These are phyloP conservation scores for Thera britannica DNA, from an alignment of 2,888 invertebrate genomes.

Conservation along the genomic window DNA sequence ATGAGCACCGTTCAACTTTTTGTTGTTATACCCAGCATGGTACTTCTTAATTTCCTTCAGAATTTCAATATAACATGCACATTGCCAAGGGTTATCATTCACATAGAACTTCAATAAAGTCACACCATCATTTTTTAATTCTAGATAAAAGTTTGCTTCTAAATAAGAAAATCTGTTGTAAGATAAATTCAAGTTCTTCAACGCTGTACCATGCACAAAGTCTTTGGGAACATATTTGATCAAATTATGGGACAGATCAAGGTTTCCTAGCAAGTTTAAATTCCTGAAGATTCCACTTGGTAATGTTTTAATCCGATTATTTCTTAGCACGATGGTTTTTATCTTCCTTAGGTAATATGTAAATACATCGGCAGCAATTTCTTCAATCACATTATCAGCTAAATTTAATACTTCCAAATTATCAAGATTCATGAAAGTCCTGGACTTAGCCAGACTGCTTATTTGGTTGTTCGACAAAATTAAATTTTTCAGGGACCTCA, in stretches of 20 bases:
- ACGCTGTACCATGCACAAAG: slow-evolving; percentile 59
- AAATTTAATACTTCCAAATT: slow-evolving; percentile 64
- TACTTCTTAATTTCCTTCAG: slow-evolving; percentile 63
- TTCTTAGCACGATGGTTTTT: slow-evolving; percentile 57
- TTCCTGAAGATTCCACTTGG: slow-evolving; percentile 62
- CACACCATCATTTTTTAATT: slow-evolving; percentile 64
- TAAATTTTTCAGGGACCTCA: slow-evolving; percentile 62
- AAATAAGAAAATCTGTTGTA: slow-evolving; percentile 69
- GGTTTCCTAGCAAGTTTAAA: slow-evolving; percentile 54
- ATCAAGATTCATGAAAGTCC: slow-evolving; percentile 54
- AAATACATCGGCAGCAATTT: slow-evolving; percentile 58
- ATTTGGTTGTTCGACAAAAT: slow-evolving; percentile 65
- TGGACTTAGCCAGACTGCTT: slow-evolving; percentile 47
- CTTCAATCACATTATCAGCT: slow-evolving; percentile 60
- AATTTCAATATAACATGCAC: slow-evolving; percentile 65
- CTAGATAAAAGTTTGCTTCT: slow-evolving; percentile 67
- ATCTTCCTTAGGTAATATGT: slow-evolving; percentile 52
- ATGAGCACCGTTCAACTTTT: slow-evolving; percentile 59
- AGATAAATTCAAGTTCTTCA: slow-evolving; percentile 67
- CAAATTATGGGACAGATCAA: slow-evolving; percentile 66
- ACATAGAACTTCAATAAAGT: slow-evolving; percentile 65
- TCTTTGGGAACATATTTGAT: slow-evolving; percentile 62
- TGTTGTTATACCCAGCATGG: slow-evolving; percentile 59
- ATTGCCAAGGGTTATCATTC: slow-evolving; percentile 77
- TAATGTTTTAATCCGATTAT: slow-evolving; percentile 60